Evolutionary conservation across 2,888 invertebrate genomes (phyloP), one percentile per base, ranked within the genome.

Genomic region (Tetheella fluctuosa): DNA sequence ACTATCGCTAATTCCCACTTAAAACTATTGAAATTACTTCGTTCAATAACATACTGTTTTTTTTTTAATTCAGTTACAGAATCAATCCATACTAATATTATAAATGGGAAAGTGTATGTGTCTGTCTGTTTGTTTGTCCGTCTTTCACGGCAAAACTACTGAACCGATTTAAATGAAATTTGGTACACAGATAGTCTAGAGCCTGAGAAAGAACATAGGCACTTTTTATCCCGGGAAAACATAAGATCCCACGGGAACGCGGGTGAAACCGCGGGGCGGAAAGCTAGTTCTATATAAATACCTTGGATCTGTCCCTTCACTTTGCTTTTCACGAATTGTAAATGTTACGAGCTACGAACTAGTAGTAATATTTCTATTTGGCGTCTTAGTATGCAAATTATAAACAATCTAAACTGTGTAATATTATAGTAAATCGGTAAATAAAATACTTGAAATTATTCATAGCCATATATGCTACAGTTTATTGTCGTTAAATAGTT

Each of bases 251-350:
- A n/a, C n/a, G n/a, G n/a, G n/a, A n/a, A n/a, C n/a, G n/a, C n/a
- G n/a, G n/a, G n/a, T n/a, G n/a, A n/a, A n/a, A n/a, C n/a, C n/a
- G n/a, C n/a, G n/a, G n/a, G n/a, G n/a, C n/a, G n/a, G n/a, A n/a
- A n/a, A n/a, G n/a, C n/a, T n/a, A n/a, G n/a, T n/a, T n/a, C n/a
- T n/a, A n/a, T 28, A 54, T 54, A 17, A 54, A 54, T 54, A 28
- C 54, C 48, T 59, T 23, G 28, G 34, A 59, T 55, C 20, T 13
- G 64, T 68, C 79, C 78, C 76, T 80, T 80, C 79, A 79, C 79
- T 76, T 74, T 68, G 68, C 68, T 68, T 78, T 76, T 69, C 68
- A 69, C 67, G 66, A 64, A 72, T 42, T 56, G 59, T 59, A 63
- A 63, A 59, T 63, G 56, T 52, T 30, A 54, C n/a, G 39, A 39